Conservation (phyloP, 2,888 invertebrate species). For the Pedicia rivosa region DNA sequence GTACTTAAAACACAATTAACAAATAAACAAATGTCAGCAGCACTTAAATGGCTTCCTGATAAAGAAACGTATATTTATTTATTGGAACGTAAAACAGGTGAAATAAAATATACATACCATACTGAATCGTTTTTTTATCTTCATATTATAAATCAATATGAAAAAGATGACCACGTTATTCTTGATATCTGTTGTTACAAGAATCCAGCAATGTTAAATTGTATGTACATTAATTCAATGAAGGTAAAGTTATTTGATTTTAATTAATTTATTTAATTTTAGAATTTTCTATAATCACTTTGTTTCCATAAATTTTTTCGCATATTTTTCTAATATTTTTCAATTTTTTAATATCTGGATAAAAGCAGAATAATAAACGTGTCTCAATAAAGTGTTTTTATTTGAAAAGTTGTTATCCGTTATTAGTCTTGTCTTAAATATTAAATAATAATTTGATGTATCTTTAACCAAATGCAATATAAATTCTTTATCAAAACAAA, state of each 20-base stretch:
- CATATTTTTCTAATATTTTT: too few relatives aligned
- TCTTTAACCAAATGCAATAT: too few relatives aligned
- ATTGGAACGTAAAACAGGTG: constrained; percentile 41
- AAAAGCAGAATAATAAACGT: too few relatives aligned
- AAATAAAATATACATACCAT: constrained; percentile 35
- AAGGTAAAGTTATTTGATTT: constrained; percentile 31
- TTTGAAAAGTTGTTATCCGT: too few relatives aligned
- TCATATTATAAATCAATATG: constrained; percentile 78
- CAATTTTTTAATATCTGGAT: too few relatives aligned
- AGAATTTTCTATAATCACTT: too few relatives aligned
- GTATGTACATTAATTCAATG: constrained; percentile 70
- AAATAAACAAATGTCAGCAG: constrained; percentile 47
- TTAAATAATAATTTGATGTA: too few relatives aligned
- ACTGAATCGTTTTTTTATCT: constrained; percentile 64
- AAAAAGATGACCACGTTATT: constrained; percentile 45
- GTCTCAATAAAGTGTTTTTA: too few relatives aligned
- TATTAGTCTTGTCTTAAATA: too few relatives aligned
- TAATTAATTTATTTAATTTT: neutral
- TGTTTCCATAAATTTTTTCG: too few relatives aligned
- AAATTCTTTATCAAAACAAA: too few relatives aligned
- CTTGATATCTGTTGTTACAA: constrained; percentile 72
- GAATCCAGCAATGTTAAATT: constrained; percentile 66
- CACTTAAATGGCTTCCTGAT: constrained; percentile 59
- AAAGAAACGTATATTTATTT: constrained; percentile 50
- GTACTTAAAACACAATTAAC: constrained; percentile 42